Percentiles rank a stretch among this genome's conserved stretches.
Conservation (phyloP, 2,797 vertebrate genomes). For the Aulostomus chinensis region DNA sequence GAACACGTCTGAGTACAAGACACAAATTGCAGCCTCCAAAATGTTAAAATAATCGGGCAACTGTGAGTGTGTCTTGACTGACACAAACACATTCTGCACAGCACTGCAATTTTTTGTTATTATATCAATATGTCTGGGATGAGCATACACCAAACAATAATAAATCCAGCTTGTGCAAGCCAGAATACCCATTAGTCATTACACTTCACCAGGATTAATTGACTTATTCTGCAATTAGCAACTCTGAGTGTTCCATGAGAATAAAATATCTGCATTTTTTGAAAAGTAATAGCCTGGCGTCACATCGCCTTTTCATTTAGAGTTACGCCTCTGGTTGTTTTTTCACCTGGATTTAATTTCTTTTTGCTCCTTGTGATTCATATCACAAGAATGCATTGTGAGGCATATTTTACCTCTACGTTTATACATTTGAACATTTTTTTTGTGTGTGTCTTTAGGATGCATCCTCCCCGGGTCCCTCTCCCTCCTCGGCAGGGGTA, state of each 20-base stretch:
- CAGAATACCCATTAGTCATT: neutral
- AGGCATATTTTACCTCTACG: constrained; percentile 2
- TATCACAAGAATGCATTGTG: constrained; percentile 14
- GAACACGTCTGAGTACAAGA: too few relatives aligned
- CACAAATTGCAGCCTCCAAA: too few relatives aligned
- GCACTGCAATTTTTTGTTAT: too few relatives aligned
- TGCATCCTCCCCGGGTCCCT: constrained; percentile 79
- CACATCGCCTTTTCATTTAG: constrained; percentile 25
- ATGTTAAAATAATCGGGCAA: too few relatives aligned
- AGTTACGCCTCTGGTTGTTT: constrained; percentile 17
- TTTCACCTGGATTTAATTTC: constrained; percentile 22
- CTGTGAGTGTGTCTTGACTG: too few relatives aligned
- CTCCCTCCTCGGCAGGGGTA: constrained; percentile 75
- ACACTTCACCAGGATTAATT: constrained; percentile 4
- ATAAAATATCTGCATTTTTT: constrained; percentile 26
- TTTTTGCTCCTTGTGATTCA: constrained; percentile 22
- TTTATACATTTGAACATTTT: constrained; percentile 27
- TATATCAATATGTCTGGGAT: too few relatives aligned
- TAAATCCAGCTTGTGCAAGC: too few relatives aligned
- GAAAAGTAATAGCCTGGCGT: constrained; percentile 26
- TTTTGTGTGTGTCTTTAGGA: constrained; percentile 80
- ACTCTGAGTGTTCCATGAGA: constrained; percentile 21
- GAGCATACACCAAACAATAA: too few relatives aligned
- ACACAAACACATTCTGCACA: too few relatives aligned
- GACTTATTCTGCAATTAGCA: constrained; percentile 6